phyloP scores from a whole-genome alignment of 1,140 invertebrate species.

The Drosophila ananassae region DNA sequence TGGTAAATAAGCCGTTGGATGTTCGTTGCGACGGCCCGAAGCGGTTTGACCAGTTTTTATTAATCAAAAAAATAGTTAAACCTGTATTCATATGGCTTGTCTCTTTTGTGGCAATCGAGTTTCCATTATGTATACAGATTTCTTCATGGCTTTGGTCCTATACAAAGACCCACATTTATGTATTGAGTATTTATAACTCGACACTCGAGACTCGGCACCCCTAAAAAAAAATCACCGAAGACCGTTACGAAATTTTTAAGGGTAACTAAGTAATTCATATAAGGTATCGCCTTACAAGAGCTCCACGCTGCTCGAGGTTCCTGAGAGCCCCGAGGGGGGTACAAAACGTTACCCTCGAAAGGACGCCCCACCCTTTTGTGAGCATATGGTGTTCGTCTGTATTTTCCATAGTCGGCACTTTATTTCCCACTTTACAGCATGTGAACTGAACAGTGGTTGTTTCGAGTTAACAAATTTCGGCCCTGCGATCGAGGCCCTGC shows the following conservation, averaged over 20 bases:
- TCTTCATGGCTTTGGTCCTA: slow-evolving; percentile 42
- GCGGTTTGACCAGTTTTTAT: slow-evolving; percentile 57
- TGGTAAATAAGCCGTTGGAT: slow-evolving; percentile 43
- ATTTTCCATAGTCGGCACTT: slow-evolving; percentile 17
- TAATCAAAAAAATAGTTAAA: slow-evolving; percentile 48
- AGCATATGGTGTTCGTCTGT: slow-evolving; percentile 14
- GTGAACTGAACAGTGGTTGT: slow-evolving; percentile 42
- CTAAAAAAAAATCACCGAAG: slow-evolving; percentile 30
- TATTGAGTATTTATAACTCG: slow-evolving; percentile 27
- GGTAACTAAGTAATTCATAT: slow-evolving; percentile 30
- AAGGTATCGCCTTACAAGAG: slow-evolving; percentile 37
- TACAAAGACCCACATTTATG: slow-evolving; percentile 35
- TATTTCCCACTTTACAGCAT: slow-evolving; percentile 35
- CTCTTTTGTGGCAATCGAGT: slow-evolving; percentile 47
- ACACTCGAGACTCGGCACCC: slow-evolving; percentile 24
- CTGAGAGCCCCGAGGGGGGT: slow-evolving; percentile 30
- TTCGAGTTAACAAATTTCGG: slow-evolving; percentile 62
- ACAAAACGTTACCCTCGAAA: slow-evolving; percentile 1
- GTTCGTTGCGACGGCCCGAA: slow-evolving; percentile 17
- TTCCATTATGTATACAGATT: slow-evolving; percentile 55
- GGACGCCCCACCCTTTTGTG: slow-evolving; percentile 29
- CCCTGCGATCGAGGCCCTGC: slow-evolving; percentile 48
- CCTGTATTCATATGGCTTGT: slow-evolving; percentile 56
- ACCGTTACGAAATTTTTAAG: slow-evolving; percentile 37
- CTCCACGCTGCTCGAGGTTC: slow-evolving; percentile 26